Base-by-base conservation (phyloP, 2,797 vertebrate species). In the Microctenopoma lineatum region DNA sequence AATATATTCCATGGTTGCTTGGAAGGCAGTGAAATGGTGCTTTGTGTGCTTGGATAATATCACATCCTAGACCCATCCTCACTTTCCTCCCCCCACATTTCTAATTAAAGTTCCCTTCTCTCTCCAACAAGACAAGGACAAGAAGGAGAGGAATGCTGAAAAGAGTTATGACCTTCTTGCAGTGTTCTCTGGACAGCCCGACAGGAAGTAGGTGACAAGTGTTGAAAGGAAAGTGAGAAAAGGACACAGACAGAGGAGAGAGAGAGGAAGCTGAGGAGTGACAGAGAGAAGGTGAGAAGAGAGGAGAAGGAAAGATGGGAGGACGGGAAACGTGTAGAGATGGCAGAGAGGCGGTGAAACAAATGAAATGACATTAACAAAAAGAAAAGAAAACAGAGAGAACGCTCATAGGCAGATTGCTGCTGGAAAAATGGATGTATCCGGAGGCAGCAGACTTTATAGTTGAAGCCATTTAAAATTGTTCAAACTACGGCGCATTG, bases 141-240 rank as follows among this genome's bases (percentile, higher is more conserved):
- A 79, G 73, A 63, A 81, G 73, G 75, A 64, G 57, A 73, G 56
- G 46, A 53, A 76, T 16, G 25, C 72, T 51, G 77, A 59, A 67
- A 77, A 62, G 64, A 77, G 64, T 74, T 67, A 68, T 84, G 91
- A 91, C 89, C 91, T 91, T 89, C 81, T 73, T 65, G 53, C 32
- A 44, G 70, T 75, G 80, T 78, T 83, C 86, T 73, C 67, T 81
- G 80, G 87, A 79, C 86, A 84, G 82, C 75, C 81, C 82, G 83
- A 86, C 84, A 87, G 77, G 83, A 89, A 85, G 79, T 81, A 84
- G 89, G 84, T 90, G 91, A 91, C 87, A 90, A 87, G 87, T 87
- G 89, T 85, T 90, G 87, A 90, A 89, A 86, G 79, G 78, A 66
- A 89, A 71, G 88, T 80, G 86, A 87, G 84, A 87, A 84, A 83